Conservation (phyloP, 2,888 invertebrate species). For the Odontocolon sp. region DNA sequence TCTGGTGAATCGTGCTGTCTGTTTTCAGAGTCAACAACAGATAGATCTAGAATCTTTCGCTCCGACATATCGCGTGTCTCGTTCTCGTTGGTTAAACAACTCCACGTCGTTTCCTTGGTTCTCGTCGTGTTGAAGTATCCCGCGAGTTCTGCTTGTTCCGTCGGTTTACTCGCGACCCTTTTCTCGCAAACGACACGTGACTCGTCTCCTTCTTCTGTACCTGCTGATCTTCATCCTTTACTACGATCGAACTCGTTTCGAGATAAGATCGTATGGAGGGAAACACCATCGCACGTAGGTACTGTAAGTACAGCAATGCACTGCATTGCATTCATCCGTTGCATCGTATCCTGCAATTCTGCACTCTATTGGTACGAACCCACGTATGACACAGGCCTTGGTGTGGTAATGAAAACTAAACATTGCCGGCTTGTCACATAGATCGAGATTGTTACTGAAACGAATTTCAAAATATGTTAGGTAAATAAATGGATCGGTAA, state of each 20-base stretch:
- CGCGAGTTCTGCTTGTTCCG: slow-evolving; percentile 13
- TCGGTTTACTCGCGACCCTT: slow-evolving; percentile 30
- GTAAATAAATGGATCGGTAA: too few relatives aligned
- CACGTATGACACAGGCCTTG: slow-evolving; percentile 15
- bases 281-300: slow-evolving; percentile 8
- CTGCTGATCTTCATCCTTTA: slow-evolving; percentile 1
- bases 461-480: too few relatives aligned
- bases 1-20: slow-evolving; percentile 38
- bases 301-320: background rate
- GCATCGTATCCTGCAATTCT: background rate
- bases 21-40: too few relatives aligned
- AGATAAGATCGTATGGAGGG: slow-evolving; percentile 58
- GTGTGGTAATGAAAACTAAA: background rate
- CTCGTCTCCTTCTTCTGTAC: slow-evolving; percentile 2
- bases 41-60: slow-evolving; percentile 46
- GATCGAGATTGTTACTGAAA: background rate
- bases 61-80: slow-evolving; percentile 45
- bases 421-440: too few relatives aligned
- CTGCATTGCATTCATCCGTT: background rate
- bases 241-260: slow-evolving; percentile 69
- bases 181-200: slow-evolving; percentile 26
- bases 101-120: slow-evolving; percentile 52
- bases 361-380: background rate
- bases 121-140: slow-evolving; percentile 48
- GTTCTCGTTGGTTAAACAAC: slow-evolving; percentile 16